A percentile compares a stretch with the other conserved stretches of the same genome.
Evolutionary conservation across 2,113 vertebrate species (phyloP).

Genomic region (Morone chrysops): DNA sequence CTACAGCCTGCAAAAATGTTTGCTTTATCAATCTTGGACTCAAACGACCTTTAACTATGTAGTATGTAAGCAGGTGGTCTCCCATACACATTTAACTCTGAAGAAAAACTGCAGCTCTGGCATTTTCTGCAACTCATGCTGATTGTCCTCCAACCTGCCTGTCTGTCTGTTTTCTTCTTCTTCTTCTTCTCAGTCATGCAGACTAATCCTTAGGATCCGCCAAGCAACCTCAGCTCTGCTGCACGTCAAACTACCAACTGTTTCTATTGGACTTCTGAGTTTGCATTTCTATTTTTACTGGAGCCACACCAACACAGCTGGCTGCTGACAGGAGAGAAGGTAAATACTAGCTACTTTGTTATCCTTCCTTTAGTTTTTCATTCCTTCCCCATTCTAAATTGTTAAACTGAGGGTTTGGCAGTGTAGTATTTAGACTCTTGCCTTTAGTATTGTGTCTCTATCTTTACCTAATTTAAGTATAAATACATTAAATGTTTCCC

Average conservation of each 20-base stretch:
- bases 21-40: neutral
- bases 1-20: neutral
- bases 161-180: slow-evolving; percentile 34
- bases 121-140: slow-evolving; percentile 19
- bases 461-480: slow-evolving; percentile 4
- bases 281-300: slow-evolving; percentile 67
- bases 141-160: slow-evolving; percentile 28
- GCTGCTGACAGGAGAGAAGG: slow-evolving; percentile 53
- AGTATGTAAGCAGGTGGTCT: slow-evolving; percentile 29
- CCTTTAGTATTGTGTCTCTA: slow-evolving; percentile 17
- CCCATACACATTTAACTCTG: neutral
- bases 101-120: slow-evolving; percentile 26
- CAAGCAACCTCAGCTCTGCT: slow-evolving; percentile 31
- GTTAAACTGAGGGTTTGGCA: slow-evolving; percentile 31
- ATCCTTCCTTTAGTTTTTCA: slow-evolving; percentile 52
- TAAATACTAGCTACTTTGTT: slow-evolving; percentile 64
- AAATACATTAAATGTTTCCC: slow-evolving; percentile 15
- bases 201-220: slow-evolving; percentile 39
- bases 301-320: slow-evolving; percentile 74
- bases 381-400: slow-evolving; percentile 38
- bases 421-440: neutral
- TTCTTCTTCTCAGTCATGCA: slow-evolving; percentile 30
- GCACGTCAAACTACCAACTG: slow-evolving; percentile 55
- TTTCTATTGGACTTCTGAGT: slow-evolving; percentile 57
- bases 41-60: neutral